Evolutionary conservation across 2,888 invertebrate genomes (phyloP).

Genomic region (Pseudococcus viburni): DNA sequence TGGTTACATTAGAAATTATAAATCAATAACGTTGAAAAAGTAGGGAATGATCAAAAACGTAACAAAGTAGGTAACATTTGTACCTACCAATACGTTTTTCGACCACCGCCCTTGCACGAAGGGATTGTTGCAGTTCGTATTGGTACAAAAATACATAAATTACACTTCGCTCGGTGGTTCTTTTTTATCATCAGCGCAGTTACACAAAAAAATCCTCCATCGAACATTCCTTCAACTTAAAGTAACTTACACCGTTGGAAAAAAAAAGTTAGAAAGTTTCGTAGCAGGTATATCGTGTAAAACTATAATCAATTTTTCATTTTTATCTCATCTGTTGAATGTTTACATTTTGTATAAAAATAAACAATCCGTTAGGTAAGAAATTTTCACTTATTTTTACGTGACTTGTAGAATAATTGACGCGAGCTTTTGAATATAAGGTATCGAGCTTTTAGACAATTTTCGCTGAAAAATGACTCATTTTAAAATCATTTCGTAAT

Average conservation of each 20-base stretch:
- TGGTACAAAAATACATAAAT: neutral
- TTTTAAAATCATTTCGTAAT: neutral
- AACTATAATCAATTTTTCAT: neutral
- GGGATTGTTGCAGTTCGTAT: conserved; percentile 21
- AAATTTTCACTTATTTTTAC: neutral
- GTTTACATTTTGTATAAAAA: neutral
- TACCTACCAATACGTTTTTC: conserved; percentile 22
- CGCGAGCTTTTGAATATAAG: neutral
- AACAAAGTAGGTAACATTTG: conserved; percentile 19
- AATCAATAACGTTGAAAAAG: conserved; percentile 61
- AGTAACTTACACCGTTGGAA: neutral
- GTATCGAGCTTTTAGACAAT: neutral
- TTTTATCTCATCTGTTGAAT: conserved; percentile 11
- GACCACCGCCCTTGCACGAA: conserved; percentile 54
- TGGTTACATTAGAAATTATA: conserved; percentile 50
- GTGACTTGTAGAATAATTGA: no score
- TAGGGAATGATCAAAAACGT: conserved; percentile 61
- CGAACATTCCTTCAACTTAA: neutral
- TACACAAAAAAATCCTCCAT: neutral
- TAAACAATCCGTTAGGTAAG: conserved; percentile 4
- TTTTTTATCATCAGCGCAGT: conserved; percentile 20
- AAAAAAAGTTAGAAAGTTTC: neutral
- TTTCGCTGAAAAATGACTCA: neutral
- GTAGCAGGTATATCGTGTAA: neutral
- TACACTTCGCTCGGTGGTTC: conserved; percentile 1